Conservation (phyloP, 1,140 invertebrate species). For the Chionoecetes opilio region DNA sequence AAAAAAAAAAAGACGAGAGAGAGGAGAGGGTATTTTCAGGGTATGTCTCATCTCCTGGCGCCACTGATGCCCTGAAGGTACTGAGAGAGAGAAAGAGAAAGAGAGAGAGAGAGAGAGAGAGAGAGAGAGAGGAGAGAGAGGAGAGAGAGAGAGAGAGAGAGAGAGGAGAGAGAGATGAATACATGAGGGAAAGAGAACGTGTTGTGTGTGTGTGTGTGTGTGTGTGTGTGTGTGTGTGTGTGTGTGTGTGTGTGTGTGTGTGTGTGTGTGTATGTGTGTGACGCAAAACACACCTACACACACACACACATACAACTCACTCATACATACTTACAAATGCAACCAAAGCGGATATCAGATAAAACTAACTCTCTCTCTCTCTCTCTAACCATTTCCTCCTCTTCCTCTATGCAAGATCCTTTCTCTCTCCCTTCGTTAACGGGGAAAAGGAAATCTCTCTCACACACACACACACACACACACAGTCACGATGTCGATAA, state of each 20-base stretch:
- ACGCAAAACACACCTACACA: too few relatives aligned
- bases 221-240: constrained; percentile 46
- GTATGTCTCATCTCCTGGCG: not conserved
- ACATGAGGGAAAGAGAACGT: not conserved
- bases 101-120: constrained; percentile 10
- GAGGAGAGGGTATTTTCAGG: not conserved
- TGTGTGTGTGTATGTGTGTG: constrained; percentile 47
- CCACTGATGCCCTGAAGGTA: not conserved
- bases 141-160: constrained; percentile 27
- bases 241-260: constrained; percentile 46
- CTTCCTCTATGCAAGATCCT: not conserved
- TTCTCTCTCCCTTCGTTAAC: not conserved
- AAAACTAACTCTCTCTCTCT: constrained; percentile 36
- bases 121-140: not conserved
- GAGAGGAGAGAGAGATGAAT: not conserved
- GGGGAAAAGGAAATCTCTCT: too few relatives aligned
- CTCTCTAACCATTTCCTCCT: not conserved
- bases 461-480: constrained; percentile 18
- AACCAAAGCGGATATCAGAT: too few relatives aligned
- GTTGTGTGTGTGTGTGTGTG: constrained; percentile 52
- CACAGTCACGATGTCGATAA: not conserved
- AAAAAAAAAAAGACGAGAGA: not conserved
- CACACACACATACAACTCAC: too few relatives aligned
- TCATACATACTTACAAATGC: too few relatives aligned
- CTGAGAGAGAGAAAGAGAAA: too few relatives aligned